Conservation (phyloP, 2,888 invertebrate genomes). For the Rhagonycha lutea region DNA sequence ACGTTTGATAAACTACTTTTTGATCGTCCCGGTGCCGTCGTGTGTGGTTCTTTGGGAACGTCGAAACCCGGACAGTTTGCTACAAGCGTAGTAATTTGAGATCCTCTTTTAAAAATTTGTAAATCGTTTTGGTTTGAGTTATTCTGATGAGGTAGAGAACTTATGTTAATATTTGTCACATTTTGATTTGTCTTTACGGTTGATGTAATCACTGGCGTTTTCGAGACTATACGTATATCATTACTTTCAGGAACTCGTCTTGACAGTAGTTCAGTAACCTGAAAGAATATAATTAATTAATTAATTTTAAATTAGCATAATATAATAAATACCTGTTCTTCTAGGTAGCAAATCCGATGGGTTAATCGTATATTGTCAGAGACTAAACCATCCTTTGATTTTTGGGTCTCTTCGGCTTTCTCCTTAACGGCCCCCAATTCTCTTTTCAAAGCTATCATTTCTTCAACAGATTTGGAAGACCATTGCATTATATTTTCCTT, state of each 20-base stretch:
- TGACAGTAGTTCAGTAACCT: conserved; percentile 58
- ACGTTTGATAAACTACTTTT: conserved; percentile 59
- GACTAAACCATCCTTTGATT: conserved; percentile 66
- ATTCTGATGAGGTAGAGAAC: conserved; percentile 57
- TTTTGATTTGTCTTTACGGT: conserved; percentile 66
- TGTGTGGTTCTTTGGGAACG: conserved; percentile 48
- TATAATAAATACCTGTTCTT: conserved; percentile 72
- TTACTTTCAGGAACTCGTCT: conserved; percentile 49
- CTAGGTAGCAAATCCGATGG: conserved; percentile 86
- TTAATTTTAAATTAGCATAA: background rate
- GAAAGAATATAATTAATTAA: conserved; percentile 15
- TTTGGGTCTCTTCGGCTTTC: conserved; percentile 66
- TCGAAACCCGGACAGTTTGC: conserved; percentile 66
- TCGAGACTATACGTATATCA: conserved; percentile 43
- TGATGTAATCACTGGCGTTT: conserved; percentile 51
- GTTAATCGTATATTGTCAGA: conserved; percentile 83
- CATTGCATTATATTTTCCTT: conserved; percentile 56
- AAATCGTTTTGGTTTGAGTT: conserved; percentile 26
- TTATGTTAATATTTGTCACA: conserved; percentile 73
- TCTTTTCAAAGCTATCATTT: conserved; percentile 60
- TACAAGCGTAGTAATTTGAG: conserved; percentile 76
- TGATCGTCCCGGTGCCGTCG: conserved; percentile 58
- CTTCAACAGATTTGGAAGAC: conserved; percentile 52
- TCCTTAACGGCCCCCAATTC: conserved; percentile 64
- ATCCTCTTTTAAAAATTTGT: conserved; percentile 76